A percentile compares a stretch with the other conserved stretches of the same genome.
Conservation (phyloP, 2,797 vertebrate genomes). For the Syngnathus acus region DNA sequence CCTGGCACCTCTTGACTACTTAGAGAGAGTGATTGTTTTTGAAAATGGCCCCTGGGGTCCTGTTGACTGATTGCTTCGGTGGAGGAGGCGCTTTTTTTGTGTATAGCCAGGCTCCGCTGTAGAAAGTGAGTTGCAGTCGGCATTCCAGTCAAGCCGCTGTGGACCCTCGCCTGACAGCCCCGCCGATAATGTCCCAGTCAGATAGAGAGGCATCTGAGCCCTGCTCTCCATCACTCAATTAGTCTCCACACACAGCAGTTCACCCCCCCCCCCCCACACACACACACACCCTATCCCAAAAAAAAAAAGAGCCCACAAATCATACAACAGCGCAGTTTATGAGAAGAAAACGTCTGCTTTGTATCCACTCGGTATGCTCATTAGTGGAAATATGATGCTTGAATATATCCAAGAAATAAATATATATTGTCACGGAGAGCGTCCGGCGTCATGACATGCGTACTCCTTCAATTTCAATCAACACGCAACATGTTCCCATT, state of each 20-base stretch:
- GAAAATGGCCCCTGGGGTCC: slow-evolving; percentile 67
- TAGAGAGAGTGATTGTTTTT: slow-evolving; percentile 75
- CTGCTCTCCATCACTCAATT: slow-evolving; percentile 72
- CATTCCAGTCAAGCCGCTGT: slow-evolving; percentile 69
- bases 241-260: slow-evolving; percentile 18
- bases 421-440: not conserved
- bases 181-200: slow-evolving; percentile 66
- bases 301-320: not conserved
- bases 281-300: not conserved
- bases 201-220: slow-evolving; percentile 58
- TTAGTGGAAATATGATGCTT: not conserved
- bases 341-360: slow-evolving; percentile 27
- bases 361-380: not conserved
- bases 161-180: slow-evolving; percentile 69
- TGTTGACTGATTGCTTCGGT: slow-evolving; percentile 69
- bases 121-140: slow-evolving; percentile 34
- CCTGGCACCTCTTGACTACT: slow-evolving; percentile 74
- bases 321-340: slow-evolving; percentile 52
- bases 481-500: not conserved
- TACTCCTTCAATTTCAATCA: not conserved
- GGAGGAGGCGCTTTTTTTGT: too few relatives aligned
- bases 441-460: not conserved
- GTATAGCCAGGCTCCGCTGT: slow-evolving; percentile 22
- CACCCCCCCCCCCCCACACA: not conserved
- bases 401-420: not conserved